Evolutionary conservation across 2,797 vertebrate genomes (phyloP).

Genomic region (Sternarchorhynchus goeldii): DNA sequence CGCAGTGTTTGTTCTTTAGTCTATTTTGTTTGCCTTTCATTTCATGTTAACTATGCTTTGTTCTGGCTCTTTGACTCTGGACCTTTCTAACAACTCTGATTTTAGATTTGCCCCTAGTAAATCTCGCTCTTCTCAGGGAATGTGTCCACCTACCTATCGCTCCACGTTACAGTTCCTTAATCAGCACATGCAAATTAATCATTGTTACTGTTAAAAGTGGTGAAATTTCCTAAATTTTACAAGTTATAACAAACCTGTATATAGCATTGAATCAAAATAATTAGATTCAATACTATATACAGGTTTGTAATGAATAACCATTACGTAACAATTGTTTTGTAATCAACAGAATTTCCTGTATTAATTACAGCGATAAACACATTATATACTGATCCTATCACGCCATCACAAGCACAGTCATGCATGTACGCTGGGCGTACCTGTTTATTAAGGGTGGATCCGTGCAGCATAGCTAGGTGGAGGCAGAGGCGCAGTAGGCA

Average conservation of each 20-base stretch:
- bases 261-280: too few species aligned
- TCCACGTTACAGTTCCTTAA: not conserved
- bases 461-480: conserved; percentile 74
- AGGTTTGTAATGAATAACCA: not conserved
- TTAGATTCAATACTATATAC: not conserved
- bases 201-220: too few species aligned
- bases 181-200: not conserved
- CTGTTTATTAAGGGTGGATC: conserved; percentile 48
- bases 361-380: not conserved
- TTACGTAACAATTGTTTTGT: not conserved
- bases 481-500: conserved; percentile 69
- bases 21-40: too few species aligned
- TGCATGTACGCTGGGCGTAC: conserved; percentile 54
- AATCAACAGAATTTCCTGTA: not conserved
- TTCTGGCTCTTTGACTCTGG: too few species aligned
- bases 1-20: too few species aligned
- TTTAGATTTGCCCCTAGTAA: too few species aligned
- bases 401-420: not conserved
- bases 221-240: not conserved
- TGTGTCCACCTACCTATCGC: too few species aligned
- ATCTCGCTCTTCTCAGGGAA: too few species aligned
- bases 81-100: too few species aligned
- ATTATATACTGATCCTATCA: not conserved
- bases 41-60: too few species aligned
- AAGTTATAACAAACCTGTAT: too few species aligned